phyloP scores from a whole-genome alignment of 2,113 vertebrate species.

The Chrysemys picta region DNA sequence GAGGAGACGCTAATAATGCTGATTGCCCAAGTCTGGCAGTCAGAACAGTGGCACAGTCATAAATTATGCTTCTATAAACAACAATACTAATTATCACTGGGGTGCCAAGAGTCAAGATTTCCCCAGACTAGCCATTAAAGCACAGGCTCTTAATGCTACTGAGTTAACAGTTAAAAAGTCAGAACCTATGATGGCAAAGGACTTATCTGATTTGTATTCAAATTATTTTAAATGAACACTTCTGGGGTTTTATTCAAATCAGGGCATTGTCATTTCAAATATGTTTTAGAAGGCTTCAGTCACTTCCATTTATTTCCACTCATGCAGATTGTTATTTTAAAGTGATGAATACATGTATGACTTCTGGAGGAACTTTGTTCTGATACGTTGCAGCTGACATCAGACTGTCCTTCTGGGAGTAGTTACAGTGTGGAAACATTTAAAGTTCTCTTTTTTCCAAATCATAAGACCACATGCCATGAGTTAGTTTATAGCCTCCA shows the following conservation, averaged over 20 bases:
- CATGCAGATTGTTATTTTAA: not conserved
- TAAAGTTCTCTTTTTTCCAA: not conserved
- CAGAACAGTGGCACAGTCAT: not conserved
- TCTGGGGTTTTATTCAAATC: not conserved
- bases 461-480: not conserved
- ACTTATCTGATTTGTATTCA: not conserved
- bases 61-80: conserved; percentile 58
- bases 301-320: not conserved
- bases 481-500: not conserved
- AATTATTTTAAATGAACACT: not conserved
- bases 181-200: not conserved
- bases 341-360: not conserved
- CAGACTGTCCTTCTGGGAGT: not conserved
- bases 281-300: not conserved
- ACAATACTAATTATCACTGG: conserved; percentile 34
- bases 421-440: not conserved
- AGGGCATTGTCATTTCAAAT: not conserved
- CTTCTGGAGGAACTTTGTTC: not conserved
- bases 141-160: not conserved
- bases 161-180: not conserved
- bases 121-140: not conserved
- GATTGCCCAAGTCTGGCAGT: not conserved
- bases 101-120: conserved; percentile 26
- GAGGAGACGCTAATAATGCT: conserved; percentile 35
- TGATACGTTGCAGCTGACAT: not conserved